Base-by-base conservation (phyloP, 2,113 vertebrate genomes). In the Calyptommatus sinebrachiatus region DNA sequence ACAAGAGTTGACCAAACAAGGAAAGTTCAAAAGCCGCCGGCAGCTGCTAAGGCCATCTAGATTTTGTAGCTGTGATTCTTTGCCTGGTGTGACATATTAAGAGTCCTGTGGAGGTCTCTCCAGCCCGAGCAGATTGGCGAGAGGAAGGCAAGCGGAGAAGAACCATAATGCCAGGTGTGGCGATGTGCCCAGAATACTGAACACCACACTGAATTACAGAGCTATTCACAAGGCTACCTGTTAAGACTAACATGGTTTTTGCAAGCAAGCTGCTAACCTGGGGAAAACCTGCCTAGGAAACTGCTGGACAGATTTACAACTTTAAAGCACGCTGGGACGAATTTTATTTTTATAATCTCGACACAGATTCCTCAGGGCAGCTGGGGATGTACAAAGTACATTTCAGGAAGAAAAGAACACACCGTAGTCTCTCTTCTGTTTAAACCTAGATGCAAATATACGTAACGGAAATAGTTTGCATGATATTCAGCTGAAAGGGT, bases 261-360 rank as follows among this genome's bases (percentile, higher is more conserved):
- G 35, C 35, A 41, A 41, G 6, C 63, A 84, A 86, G 78, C 86
- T 80, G 72, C 81, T 3, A 41, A 84, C 88, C 85, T 4, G 76
- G 77, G 66, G 45, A 20, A 71, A 74, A 78, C 53, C 28, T 73
- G 53, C 65, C 29, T 10, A 73, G 79, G 53, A 69, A 85, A 78
- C 83, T 41, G 53, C 79, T 48, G 67, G 9, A 5, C 70, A 88
- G 74, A 83, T 87, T 89, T 60, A 22, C 71, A 61, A 71, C 81
- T 73, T 46, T 71, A 48, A 11, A 71, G 69, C 71, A 0, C 0
- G 16, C 61, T 78, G 3, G 46, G 60, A 24, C 14, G 14, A 7
- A 22, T 70, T n/a, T 67, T 57, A 45, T 57, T 45, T 68, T 77
- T 21, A 1, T 73, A 41, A 61, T 45, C 73, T 84, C 71, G 76